Evolutionary conservation across 2,113 vertebrate genomes (phyloP).

Genomic region (Muntiacus reevesi): DNA sequence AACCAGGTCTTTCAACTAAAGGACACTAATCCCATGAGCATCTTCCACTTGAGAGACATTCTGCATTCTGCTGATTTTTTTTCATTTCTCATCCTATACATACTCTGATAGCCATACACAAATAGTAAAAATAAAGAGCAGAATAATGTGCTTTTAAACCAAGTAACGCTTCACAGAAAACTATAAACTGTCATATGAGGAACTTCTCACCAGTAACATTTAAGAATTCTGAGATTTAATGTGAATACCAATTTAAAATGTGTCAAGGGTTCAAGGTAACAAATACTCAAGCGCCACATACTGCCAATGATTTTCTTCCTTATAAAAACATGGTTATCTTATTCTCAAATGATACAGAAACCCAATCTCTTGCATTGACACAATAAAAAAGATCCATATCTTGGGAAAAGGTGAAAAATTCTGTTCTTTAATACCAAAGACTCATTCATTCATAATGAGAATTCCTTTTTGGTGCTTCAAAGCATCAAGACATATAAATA

Average conservation of each 20-base stretch:
- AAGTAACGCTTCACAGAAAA: not conserved
- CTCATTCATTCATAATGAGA: not conserved
- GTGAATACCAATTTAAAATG: slow-evolving; percentile 16
- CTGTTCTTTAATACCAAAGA: not conserved
- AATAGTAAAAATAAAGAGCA: slow-evolving; percentile 17
- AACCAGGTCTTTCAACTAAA: not conserved
- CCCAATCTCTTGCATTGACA: not conserved
- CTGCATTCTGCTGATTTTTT: not conserved
- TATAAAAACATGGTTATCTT: not conserved
- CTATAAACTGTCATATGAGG: not conserved
- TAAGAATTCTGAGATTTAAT: slow-evolving; percentile 19
- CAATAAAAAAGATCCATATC: slow-evolving; percentile 2
- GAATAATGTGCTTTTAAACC: not conserved
- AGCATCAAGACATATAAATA: not conserved
- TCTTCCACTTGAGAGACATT: not conserved
- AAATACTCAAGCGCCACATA: not conserved
- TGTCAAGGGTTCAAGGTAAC: slow-evolving; percentile 1
- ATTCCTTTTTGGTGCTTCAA: not conserved
- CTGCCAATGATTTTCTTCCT: not conserved
- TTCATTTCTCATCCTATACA: not conserved
- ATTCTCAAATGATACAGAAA: not conserved
- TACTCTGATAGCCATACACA: not conserved
- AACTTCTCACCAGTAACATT: not conserved
- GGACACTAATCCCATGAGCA: not conserved
- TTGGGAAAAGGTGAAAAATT: not conserved